These are phyloP conservation scores for Larimichthys polyactis DNA, from an alignment of 2,113 vertebrate genomes.

Conservation along the genomic window DNA sequence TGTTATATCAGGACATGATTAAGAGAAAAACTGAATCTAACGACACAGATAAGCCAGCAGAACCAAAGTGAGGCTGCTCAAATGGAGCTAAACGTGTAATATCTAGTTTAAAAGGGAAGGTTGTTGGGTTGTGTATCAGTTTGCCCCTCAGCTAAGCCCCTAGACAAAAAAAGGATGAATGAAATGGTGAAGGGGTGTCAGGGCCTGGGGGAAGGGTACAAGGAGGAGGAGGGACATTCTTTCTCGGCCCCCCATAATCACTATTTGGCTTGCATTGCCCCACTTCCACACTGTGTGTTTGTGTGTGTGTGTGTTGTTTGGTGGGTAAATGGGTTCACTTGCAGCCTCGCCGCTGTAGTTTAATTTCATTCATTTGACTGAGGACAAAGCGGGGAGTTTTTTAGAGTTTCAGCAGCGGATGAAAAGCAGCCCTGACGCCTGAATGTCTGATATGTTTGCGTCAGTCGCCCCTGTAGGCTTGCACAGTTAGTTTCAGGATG, in stretches of 20 bases:
- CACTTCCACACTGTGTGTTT: constrained; percentile 60
- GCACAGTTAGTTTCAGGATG: neutral
- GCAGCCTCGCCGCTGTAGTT: constrained; percentile 61
- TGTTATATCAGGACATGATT: neutral
- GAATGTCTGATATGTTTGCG: constrained; percentile 72
- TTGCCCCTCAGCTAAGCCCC: constrained; percentile 42
- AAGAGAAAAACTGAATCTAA: neutral
- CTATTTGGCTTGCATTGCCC: constrained; percentile 71
- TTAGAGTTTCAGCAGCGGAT: constrained; percentile 51
- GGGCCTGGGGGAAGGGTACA: constrained; percentile 64
- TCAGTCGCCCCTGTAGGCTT: constrained; percentile 3
- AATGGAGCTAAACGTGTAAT: neutral
- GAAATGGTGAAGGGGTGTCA: constrained; percentile 59
- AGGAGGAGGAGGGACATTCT: constrained; percentile 61
- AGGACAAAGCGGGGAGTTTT: constrained; percentile 71
- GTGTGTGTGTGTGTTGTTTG: constrained; percentile 38
- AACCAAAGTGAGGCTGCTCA: neutral
- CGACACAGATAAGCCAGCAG: neutral
- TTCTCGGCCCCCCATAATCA: constrained; percentile 74
- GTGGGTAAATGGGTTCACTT: constrained; percentile 58
- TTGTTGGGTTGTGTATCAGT: constrained; percentile 33
- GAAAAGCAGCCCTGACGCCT: constrained; percentile 73
- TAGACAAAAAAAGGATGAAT: constrained; percentile 71
- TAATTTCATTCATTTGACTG: constrained; percentile 69
- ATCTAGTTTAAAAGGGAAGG: constrained; percentile 3